Evolutionary conservation across 2,797 vertebrate genomes (phyloP).

Genomic region (Ctenochaetus hawaiiensis): DNA sequence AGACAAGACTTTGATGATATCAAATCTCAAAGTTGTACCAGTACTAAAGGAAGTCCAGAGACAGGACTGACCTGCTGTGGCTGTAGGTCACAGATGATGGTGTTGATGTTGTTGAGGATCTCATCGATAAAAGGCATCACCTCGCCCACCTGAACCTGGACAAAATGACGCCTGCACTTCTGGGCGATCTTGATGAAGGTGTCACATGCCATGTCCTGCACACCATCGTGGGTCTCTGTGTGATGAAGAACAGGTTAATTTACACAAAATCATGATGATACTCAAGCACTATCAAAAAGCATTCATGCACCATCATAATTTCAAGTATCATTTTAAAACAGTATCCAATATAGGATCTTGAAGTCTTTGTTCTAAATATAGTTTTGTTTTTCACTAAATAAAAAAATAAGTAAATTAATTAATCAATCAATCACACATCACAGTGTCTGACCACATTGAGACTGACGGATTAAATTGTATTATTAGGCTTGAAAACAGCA

Average conservation of each 20-base stretch:
- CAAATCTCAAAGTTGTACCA: neutral
- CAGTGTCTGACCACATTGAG: neutral
- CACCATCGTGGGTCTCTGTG: conserved; percentile 95
- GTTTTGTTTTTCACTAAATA: neutral
- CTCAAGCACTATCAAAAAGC: neutral
- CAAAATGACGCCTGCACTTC: conserved; percentile 96
- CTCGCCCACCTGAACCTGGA: conserved; percentile 97
- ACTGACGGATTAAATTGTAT: no score
- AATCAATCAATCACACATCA: no score
- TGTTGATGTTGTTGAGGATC: conserved; percentile 98
- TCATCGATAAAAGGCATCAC: conserved; percentile 99
- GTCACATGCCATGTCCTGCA: conserved; percentile 99
- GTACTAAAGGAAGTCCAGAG: neutral
- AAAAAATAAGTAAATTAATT: no score
- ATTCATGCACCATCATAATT: neutral
- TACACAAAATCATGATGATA: neutral
- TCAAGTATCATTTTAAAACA: neutral
- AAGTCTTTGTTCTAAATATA: neutral
- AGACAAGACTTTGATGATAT: neutral
- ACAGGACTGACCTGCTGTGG: conserved; percentile 90
- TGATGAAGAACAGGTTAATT: neutral
- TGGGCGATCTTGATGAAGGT: conserved; percentile 99
- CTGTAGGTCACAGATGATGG: conserved; percentile 98
- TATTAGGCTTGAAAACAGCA: no score
- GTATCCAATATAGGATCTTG: neutral